Conservation (phyloP, 2,888 invertebrate genomes). For the Xestobium rufovillosum region DNA sequence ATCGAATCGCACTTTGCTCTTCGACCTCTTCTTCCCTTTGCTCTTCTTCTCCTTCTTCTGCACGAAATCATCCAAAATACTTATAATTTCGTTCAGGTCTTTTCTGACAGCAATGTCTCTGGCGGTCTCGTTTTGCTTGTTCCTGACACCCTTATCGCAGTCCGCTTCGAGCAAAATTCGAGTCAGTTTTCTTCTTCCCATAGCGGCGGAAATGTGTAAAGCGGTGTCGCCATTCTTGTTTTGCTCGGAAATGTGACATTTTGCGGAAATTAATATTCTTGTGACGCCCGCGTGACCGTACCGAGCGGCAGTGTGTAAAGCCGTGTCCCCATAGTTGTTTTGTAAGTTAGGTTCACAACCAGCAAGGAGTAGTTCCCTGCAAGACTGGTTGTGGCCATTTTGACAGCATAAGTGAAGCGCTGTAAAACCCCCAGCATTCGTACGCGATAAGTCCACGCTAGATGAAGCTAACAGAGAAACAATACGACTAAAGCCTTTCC, state of each 20-base stretch:
- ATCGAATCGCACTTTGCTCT: slow-evolving; percentile 40
- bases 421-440: slow-evolving; percentile 83
- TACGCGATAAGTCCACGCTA: slow-evolving; percentile 54
- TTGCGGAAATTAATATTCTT: slow-evolving; percentile 85
- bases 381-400: slow-evolving; percentile 94
- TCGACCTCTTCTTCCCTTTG: slow-evolving; percentile 43
- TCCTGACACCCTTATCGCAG: slow-evolving; percentile 61
- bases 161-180: slow-evolving; percentile 83
- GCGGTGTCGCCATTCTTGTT: slow-evolving; percentile 96
- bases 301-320: slow-evolving; percentile 88
- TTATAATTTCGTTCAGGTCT: slow-evolving; percentile 74
- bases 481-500: slow-evolving; percentile 87
- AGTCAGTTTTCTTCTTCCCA: slow-evolving; percentile 87
- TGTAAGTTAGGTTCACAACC: slow-evolving; percentile 82
- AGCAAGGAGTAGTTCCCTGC: slow-evolving; percentile 77
- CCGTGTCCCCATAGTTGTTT: slow-evolving; percentile 93
- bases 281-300: slow-evolving; percentile 96
- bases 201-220: slow-evolving; percentile 87
- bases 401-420: slow-evolving; percentile 93
- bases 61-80: slow-evolving; percentile 57
- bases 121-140: slow-evolving; percentile 86
- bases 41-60: slow-evolving; percentile 34
- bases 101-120: slow-evolving; percentile 84
- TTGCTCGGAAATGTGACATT: slow-evolving; percentile 68
- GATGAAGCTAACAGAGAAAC: slow-evolving; percentile 66